Base-by-base conservation (phyloP, 1,140 invertebrate genomes). In the Mizuhopecten yessoensis region DNA sequence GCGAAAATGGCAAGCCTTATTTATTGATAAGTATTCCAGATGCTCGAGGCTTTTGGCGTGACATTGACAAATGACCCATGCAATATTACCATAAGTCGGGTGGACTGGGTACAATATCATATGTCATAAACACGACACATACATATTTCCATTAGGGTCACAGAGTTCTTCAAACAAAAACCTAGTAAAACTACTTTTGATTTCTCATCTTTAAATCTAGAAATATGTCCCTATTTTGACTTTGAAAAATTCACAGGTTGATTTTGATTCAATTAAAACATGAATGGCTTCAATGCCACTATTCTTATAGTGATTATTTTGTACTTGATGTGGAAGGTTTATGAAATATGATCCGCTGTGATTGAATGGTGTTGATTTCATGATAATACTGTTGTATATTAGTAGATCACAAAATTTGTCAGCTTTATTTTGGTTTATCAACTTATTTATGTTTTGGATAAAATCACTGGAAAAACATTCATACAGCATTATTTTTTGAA, bases 271-370 rank as follows among this genome's bases (percentile, higher is more conserved):
- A 11, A 75, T 75, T 75, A 75, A n/a, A 29, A 75, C 57, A 75
- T 75, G 11, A 75, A 0, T 29, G 23, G 2, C 3, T 75, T 75
- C n/a, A 75, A 29, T 75, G 57, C 0, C 57, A 75, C 29, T 7
- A 75, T 29, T 75, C 7, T 75, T 29, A 29, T 29, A n/a, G 17
- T 75, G 57, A 75, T 75, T 75, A 75, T 75, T 75, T 75, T 75
- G 57, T 75, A 75, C 57, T 75, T 75, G 57, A 29, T 75, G 17
- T 75, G n/a, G 57, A 75, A 75, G 23, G 57, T 75, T 75, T 75
- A 75, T 75, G 57, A 75, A 75, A 75, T 75, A 17, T 29, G n/a
- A 75, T 75, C 57, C 23, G 57, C 3, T 75, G 57, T 75, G 0
- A 29, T 29, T 29, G 57, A 75, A 75, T 29, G 57, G 57, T 75